These are phyloP conservation scores for Macrocentrus cingulum DNA, from an alignment of 1,140 invertebrate genomes.

Conservation along the genomic window DNA sequence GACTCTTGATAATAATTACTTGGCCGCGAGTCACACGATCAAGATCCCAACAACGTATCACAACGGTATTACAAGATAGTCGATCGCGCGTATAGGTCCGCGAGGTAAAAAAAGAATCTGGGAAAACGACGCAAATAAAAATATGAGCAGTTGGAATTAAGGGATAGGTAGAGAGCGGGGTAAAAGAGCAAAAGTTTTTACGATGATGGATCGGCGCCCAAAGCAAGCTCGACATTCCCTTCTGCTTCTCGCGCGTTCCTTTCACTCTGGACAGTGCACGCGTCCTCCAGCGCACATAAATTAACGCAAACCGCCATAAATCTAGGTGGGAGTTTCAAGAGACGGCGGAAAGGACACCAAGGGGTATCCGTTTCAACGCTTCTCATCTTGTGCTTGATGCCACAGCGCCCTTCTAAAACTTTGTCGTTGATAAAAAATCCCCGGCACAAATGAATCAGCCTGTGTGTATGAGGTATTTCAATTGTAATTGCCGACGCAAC, in stretches of 20 bases:
- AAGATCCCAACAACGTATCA: neutral
- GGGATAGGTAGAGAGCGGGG: slow-evolving; percentile 1
- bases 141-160: neutral
- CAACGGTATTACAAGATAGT: slow-evolving; percentile 21
- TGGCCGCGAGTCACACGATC: slow-evolving; percentile 17
- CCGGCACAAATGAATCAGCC: too few species aligned
- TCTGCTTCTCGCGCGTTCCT: too few species aligned
- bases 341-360: slow-evolving; percentile 20
- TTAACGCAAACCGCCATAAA: slow-evolving; percentile 20
- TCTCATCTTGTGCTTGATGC: neutral
- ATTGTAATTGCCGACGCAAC: slow-evolving; percentile 7
- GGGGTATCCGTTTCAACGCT: slow-evolving; percentile 21
- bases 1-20: slow-evolving; percentile 15
- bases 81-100: slow-evolving; percentile 6
- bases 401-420: neutral
- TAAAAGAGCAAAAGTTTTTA: slow-evolving; percentile 6
- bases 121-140: slow-evolving; percentile 11
- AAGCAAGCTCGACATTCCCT: slow-evolving; percentile 16
- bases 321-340: slow-evolving; percentile 17
- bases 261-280: slow-evolving; percentile 10
- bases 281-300: slow-evolving; percentile 16
- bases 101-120: slow-evolving; percentile 1
- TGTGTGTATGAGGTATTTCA: neutral
- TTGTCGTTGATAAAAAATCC: neutral
- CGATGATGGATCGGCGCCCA: slow-evolving; percentile 22